Conservation (phyloP, 2,888 invertebrate genomes). For the Trissolcus japonicus region DNA sequence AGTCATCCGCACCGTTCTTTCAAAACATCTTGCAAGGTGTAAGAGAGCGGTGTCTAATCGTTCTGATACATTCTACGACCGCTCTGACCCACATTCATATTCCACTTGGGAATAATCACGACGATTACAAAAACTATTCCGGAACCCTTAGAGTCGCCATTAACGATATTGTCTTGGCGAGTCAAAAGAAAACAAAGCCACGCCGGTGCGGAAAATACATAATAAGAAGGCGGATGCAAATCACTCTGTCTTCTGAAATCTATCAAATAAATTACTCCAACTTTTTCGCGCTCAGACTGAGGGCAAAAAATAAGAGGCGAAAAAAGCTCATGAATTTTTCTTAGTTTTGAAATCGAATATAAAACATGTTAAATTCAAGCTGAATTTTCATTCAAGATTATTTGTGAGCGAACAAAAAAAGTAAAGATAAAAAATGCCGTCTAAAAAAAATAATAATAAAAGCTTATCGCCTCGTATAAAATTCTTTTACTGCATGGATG, state of each 20-base stretch:
- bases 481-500: conserved; percentile 28
- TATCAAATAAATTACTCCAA: conserved; percentile 37
- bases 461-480: conserved; percentile 9
- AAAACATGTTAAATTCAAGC: not conserved
- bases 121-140: conserved; percentile 53
- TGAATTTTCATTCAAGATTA: conserved; percentile 1
- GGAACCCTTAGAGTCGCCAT: conserved; percentile 49
- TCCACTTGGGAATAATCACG: conserved; percentile 50
- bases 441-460: not conserved
- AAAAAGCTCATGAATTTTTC: conserved; percentile 3
- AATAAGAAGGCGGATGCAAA: conserved; percentile 46
- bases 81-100: conserved; percentile 54
- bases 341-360: not conserved
- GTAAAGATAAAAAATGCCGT: too few species aligned
- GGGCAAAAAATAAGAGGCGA: conserved; percentile 9
- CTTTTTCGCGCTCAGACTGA: conserved; percentile 13
- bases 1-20: conserved; percentile 31
- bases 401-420: too few species aligned
- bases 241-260: conserved; percentile 40
- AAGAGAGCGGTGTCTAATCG: conserved; percentile 35
- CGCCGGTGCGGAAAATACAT: conserved; percentile 36
- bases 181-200: conserved; percentile 38
- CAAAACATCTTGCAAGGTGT: conserved; percentile 11
- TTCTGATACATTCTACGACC: conserved; percentile 53
- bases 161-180: conserved; percentile 52